Base-by-base conservation (phyloP, 2,888 invertebrate species). In the Nemoura dubitans region DNA sequence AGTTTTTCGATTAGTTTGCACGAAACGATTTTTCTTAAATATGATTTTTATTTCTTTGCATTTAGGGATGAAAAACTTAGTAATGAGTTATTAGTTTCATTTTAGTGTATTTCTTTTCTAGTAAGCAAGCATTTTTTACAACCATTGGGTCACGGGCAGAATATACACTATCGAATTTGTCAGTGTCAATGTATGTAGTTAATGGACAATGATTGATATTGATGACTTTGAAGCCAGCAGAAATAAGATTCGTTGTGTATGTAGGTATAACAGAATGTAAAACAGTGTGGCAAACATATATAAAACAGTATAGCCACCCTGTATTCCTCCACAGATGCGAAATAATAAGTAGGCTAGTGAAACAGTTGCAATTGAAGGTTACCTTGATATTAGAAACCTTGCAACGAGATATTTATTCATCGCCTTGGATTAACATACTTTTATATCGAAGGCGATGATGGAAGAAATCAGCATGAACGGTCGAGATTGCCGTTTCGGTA, bases 81-180 rank as follows among this genome's bases (percentile, higher is more conserved):
- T 59, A 59, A 10, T 21, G 16, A 59, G 14, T 59, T 21, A 59
- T 59, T 59, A 59, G 3, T 59, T 59, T 21, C 14, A 59, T 10
- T 59, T 59, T 59, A 21, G 10, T 2, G 59, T 59, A 59, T 7
- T 7, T 59, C 59, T 59, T 7, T 7, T 59, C 59, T 59, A 21
- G 59, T 2, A 59, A 59, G 59, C 10, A 59, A 21, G 59, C 59
- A 21, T 59, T 59, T 59, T 21, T 59, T 59, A 16, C 10, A 21
- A 21, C 59, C 2, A 16, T 16, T 59, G 59, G 6, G 59, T 59
- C 81, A 29, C 29, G 6, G 16, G n/a, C 30, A 81, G 30, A 21
- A 81, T n/a, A 81, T n/a, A 30, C 21, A 30, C 81, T 30, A 30
- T 81, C 30, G 81, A 81, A 81, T 81, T 81, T 81, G 81, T 81